These are phyloP conservation scores for Agelastica alni DNA, from an alignment of 2,888 invertebrate genomes.

Conservation along the genomic window DNA sequence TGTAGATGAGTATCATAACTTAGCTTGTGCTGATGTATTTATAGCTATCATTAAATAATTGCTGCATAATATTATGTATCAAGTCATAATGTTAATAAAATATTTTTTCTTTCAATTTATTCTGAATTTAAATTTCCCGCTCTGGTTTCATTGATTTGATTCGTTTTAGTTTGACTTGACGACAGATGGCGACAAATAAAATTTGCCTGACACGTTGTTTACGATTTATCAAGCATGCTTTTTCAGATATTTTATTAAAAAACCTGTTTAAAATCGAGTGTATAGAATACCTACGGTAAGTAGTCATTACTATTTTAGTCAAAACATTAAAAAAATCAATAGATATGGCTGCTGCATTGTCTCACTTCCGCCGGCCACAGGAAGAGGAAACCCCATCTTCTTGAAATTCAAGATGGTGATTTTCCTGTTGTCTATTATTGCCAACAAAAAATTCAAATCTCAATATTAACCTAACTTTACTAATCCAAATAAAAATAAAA, in stretches of 20 bases:
- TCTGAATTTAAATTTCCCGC: slow-evolving; percentile 18
- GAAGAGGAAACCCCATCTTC: slow-evolving; percentile 64
- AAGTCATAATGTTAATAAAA: no score
- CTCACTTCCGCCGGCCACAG: slow-evolving; percentile 60
- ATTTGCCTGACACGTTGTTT: slow-evolving; percentile 26
- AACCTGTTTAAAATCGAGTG: slow-evolving; percentile 6
- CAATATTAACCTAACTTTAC: slow-evolving; percentile 31
- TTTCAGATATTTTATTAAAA: slow-evolving; percentile 11
- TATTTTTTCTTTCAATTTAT: neutral
- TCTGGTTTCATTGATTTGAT: slow-evolving; percentile 3
- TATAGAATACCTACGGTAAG: slow-evolving; percentile 20
- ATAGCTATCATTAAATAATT: no score
- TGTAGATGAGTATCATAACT: no score
- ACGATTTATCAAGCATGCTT: slow-evolving; percentile 19
- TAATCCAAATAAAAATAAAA: slow-evolving; percentile 11
- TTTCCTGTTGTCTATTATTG: slow-evolving; percentile 50
- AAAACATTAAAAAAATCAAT: slow-evolving; percentile 31
- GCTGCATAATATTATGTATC: no score
- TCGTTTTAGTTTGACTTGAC: slow-evolving; percentile 8
- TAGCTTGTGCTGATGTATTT: no score
- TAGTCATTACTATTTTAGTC: slow-evolving; percentile 12
- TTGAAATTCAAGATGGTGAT: slow-evolving; percentile 58
- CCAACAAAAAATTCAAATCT: slow-evolving; percentile 36
- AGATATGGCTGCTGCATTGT: slow-evolving; percentile 31
- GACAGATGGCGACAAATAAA: slow-evolving; percentile 22